Evolutionary conservation across 2,113 vertebrate genomes (phyloP).

Genomic region (Stegastes partitus): DNA sequence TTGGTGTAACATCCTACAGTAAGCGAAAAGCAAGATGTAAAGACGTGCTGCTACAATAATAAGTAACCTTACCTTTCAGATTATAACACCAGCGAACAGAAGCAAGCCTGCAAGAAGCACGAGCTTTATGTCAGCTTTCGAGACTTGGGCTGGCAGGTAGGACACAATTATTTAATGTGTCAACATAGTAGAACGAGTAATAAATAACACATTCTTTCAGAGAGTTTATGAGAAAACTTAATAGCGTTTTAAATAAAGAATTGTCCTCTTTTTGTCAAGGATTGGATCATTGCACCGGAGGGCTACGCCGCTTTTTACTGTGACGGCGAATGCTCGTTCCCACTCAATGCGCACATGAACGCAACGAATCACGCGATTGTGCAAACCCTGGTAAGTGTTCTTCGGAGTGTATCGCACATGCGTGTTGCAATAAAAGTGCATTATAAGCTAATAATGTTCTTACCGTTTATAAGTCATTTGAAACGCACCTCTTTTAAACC

Average conservation of each 20-base stretch:
- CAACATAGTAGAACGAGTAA: neutral
- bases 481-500: slow-evolving; percentile 42
- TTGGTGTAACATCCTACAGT: neutral
- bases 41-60: neutral
- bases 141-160: slow-evolving; percentile 98
- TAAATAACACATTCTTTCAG: neutral
- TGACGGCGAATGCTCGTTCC: slow-evolving; percentile 98
- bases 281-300: slow-evolving; percentile 99
- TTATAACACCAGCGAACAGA: slow-evolving; percentile 96
- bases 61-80: slow-evolving; percentile 81
- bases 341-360: slow-evolving; percentile 99
- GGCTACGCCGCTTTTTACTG: slow-evolving; percentile 99
- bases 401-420: neutral
- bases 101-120: slow-evolving; percentile 98
- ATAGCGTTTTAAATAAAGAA: slow-evolving; percentile 9
- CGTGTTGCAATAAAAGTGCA: slow-evolving; percentile 7
- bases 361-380: slow-evolving; percentile 99
- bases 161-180: neutral
- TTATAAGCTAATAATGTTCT: slow-evolving; percentile 31
- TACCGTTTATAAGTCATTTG: slow-evolving; percentile 30
- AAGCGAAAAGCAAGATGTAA: neutral
- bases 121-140: slow-evolving; percentile 99
- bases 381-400: slow-evolving; percentile 92
- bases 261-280: slow-evolving; percentile 81
- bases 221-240: neutral